Evolutionary conservation across 2,113 vertebrate species (phyloP).

Genomic region (Acanthisitta chloris): DNA sequence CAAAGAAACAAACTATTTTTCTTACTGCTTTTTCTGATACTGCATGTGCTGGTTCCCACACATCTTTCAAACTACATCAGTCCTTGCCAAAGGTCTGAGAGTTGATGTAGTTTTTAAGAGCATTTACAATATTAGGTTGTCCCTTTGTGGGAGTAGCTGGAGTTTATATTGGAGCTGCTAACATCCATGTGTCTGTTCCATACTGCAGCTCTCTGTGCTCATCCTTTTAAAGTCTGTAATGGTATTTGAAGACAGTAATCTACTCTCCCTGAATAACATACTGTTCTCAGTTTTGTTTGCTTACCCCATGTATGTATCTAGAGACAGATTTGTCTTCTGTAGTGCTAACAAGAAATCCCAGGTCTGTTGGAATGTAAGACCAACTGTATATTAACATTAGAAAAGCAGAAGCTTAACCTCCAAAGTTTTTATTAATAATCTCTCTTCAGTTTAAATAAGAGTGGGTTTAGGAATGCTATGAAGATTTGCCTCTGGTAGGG

Average conservation of each 20-base stretch:
- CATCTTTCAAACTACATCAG: not conserved
- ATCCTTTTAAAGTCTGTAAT: not conserved
- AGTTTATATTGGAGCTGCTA: not conserved
- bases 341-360: not conserved
- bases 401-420: not conserved
- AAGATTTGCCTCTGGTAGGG: not conserved
- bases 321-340: not conserved
- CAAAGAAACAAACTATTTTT: not conserved
- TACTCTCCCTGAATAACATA: not conserved
- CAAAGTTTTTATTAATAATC: not conserved
- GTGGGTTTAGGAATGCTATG: not conserved
- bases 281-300: not conserved
- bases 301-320: fast-evolving
- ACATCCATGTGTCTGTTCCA: not conserved
- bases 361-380: not conserved
- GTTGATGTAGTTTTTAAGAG: not conserved
- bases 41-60: not conserved
- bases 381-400: not conserved
- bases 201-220: fast-evolving
- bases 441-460: not conserved
- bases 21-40: not conserved
- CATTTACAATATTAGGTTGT: fast-evolving
- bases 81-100: not conserved
- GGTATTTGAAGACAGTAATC: not conserved
- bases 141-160: not conserved